Evolutionary conservation across 2,888 invertebrate species (phyloP).

Genomic region (Branchellion lobata): DNA sequence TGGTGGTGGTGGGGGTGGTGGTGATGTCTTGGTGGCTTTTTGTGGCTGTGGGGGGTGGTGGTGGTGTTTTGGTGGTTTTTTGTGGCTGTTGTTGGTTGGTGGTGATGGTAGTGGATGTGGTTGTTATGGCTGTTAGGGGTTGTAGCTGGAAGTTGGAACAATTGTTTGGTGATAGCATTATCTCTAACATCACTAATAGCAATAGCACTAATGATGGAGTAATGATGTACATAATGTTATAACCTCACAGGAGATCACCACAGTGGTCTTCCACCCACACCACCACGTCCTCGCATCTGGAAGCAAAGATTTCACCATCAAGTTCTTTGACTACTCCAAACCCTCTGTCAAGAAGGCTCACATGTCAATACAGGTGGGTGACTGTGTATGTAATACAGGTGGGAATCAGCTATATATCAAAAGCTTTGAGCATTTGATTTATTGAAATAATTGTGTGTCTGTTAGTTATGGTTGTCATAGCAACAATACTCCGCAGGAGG

Average conservation of each 20-base stretch:
- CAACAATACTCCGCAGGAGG: too few relatives aligned
- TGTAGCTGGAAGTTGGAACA: too few relatives aligned
- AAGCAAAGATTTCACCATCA: conserved; percentile 87
- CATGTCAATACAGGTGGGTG: conserved; percentile 79
- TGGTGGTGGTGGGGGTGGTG: not conserved
- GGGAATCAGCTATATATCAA: too few relatives aligned
- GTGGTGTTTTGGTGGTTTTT: too few relatives aligned
- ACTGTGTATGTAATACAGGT: not conserved
- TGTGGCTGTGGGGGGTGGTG: not conserved
- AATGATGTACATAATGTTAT: too few relatives aligned
- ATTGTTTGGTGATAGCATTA: too few relatives aligned
- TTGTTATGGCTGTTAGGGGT: too few relatives aligned
- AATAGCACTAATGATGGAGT: not conserved
- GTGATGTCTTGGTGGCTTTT: not conserved
- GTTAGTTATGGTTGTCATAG: too few relatives aligned
- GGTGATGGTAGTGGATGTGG: too few relatives aligned
- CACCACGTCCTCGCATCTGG: conserved; percentile 87
- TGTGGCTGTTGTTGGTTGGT: too few relatives aligned
- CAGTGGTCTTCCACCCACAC: conserved; percentile 87
- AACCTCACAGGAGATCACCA: conserved; percentile 78
- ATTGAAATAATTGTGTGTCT: too few relatives aligned
- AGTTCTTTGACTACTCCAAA: conserved; percentile 95
- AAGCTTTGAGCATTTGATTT: too few relatives aligned
- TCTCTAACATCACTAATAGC: not conserved
- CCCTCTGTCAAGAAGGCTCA: conserved; percentile 97